Evolutionary conservation across 23 tunicate genomes (phyloP), one percentile per base, ranked within the genome.

Genomic region (Oikopleura dioica): DNA sequence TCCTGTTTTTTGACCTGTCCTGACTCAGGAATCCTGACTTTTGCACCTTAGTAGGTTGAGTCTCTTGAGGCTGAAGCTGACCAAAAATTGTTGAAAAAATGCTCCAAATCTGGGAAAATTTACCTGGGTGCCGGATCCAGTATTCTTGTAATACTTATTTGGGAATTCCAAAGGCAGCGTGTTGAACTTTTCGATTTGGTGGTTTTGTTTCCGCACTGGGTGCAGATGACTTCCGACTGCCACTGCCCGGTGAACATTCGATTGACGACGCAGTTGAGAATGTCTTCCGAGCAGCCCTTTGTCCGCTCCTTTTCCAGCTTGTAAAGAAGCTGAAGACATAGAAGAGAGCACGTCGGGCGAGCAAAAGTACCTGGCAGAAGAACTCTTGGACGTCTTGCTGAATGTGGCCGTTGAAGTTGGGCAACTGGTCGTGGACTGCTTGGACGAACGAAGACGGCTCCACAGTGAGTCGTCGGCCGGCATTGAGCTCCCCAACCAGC

Each of bases 321-420:
- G 37, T 91, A 86, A 37, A 91, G 81, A 37, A 91, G 76, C n/a
- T n/a, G n/a, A n/a, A n/a, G n/a, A n/a, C n/a, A n/a, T n/a, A n/a
- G n/a, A n/a, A n/a, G n/a, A n/a, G n/a, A n/a, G n/a, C n/a, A n/a
- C n/a, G n/a, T n/a, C n/a, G n/a, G n/a, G n/a, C n/a, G n/a, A n/a
- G n/a, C n/a, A n/a, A n/a, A n/a, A n/a, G n/a, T n/a, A n/a, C n/a
- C 37, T 91, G 92, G 37, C 97, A 91, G 28, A 91, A 78, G 75
- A 91, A 91, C 55, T 91, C 97, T 37, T 91, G 97, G 4, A 91
- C 97, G 63, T 91, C 97, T 76, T 91, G 97, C 44, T 91, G 97
- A 2, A 86, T 77, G 63, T 91, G 82, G 24, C 97, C 97, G 87
- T 91, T 68, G 30, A 55, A 44, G 16, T 16, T 44, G 55, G 55